phyloP scores from a whole-genome alignment of 2,888 invertebrate species.

The Megalurothrips usitatus region DNA sequence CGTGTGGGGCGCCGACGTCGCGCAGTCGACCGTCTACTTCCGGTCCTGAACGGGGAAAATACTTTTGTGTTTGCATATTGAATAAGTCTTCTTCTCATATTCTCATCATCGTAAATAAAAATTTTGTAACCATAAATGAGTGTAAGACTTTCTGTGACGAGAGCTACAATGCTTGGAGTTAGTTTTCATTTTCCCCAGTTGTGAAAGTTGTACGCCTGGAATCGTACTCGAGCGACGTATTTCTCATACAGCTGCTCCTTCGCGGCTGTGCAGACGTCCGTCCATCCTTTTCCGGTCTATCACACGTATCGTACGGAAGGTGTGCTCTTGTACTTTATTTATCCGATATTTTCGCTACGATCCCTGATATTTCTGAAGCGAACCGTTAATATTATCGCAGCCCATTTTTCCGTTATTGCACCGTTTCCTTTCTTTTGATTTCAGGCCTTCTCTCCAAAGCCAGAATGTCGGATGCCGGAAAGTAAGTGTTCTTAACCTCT shows the following conservation, averaged over 20 bases:
- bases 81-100: too few relatives aligned
- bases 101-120: too few relatives aligned
- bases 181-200: too few relatives aligned
- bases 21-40: too few relatives aligned
- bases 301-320: slow-evolving; percentile 29
- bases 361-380: not conserved
- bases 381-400: not conserved
- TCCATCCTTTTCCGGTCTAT: slow-evolving; percentile 29
- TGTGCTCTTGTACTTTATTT: slow-evolving; percentile 27
- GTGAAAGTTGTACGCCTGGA: too few relatives aligned
- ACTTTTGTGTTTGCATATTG: too few relatives aligned
- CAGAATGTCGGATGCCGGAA: slow-evolving; percentile 74
- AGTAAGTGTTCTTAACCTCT: slow-evolving; percentile 58
- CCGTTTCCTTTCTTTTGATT: not conserved
- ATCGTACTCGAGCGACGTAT: not conserved
- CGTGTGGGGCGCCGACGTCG: too few relatives aligned
- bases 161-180: too few relatives aligned
- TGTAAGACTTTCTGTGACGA: too few relatives aligned
- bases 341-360: not conserved
- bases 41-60: too few relatives aligned
- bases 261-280: slow-evolving; percentile 29
- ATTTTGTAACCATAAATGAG: too few relatives aligned
- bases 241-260: slow-evolving; percentile 28
- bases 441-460: not conserved
- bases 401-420: not conserved